These are phyloP conservation scores for Pimephales promelas DNA, from an alignment of 2,113 vertebrate genomes.

Conservation along the genomic window DNA sequence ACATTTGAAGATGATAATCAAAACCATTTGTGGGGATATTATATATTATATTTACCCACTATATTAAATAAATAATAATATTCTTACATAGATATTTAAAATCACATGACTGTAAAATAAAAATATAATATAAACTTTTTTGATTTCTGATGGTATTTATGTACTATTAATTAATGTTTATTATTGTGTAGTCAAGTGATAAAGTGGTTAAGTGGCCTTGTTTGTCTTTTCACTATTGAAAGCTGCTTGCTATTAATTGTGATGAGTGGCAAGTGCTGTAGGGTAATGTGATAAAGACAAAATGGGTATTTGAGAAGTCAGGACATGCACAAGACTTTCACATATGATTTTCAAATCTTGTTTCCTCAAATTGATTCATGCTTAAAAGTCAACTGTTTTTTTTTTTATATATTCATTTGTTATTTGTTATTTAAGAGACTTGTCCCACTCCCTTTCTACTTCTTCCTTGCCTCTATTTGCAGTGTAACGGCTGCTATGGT, in stretches of 20 bases:
- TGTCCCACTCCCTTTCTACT: constrained; percentile 26
- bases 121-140: too few relatives aligned
- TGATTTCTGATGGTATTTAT: background rate
- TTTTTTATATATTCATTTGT: constrained; percentile 1
- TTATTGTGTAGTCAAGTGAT: constrained; percentile 1
- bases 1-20: background rate
- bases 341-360: constrained; percentile 14
- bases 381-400: background rate
- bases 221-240: constrained; percentile 3
- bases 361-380: constrained; percentile 4
- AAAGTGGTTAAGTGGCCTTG: background rate
- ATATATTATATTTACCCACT: background rate
- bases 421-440: constrained; percentile 26
- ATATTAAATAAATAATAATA: background rate
- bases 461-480: constrained; percentile 44
- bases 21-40: background rate
- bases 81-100: background rate
- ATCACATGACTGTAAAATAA: too few relatives aligned
- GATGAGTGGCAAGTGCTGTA: background rate
- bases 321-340: constrained; percentile 1
- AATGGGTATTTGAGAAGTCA: background rate
- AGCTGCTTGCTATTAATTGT: background rate
- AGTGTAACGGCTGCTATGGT: constrained; percentile 70
- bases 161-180: background rate
- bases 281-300: background rate